phyloP scores from a whole-genome alignment of 1,140 invertebrate genomes.

The Homarus americanus region DNA sequence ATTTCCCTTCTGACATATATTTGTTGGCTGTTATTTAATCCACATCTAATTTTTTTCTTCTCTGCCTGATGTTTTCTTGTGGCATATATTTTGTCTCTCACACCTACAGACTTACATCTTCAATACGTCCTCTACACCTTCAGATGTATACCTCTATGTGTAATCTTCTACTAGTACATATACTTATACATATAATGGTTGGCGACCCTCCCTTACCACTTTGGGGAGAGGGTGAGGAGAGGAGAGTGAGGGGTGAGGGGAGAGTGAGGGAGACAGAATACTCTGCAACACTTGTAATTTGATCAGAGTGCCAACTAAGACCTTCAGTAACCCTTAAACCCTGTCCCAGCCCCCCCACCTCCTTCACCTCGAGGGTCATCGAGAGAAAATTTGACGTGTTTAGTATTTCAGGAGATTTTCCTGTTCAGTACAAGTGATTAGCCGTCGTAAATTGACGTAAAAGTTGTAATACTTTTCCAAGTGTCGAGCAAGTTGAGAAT shows the following conservation, averaged over 20 bases:
- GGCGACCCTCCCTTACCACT: no score
- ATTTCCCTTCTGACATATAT: no score
- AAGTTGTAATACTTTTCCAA: background rate
- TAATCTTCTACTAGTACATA: no score
- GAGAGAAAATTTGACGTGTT: background rate
- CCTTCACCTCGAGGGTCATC: background rate
- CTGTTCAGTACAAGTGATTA: background rate
- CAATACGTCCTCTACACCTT: no score
- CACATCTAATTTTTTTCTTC: no score
- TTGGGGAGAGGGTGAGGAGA: no score
- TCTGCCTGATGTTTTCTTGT: no score
- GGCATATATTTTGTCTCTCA: no score
- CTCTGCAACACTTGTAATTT: background rate
- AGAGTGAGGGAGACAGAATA: background rate
- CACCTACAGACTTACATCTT: no score
- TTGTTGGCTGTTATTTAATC: no score
- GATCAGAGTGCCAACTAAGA: background rate
- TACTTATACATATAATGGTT: no score
- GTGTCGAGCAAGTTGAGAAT: background rate
- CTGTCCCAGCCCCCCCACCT: background rate
- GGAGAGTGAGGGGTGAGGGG: background rate
- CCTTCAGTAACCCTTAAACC: background rate
- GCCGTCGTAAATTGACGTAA: background rate
- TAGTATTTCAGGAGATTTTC: background rate
- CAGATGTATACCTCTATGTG: no score